These are phyloP conservation scores for Synanthedon tipuliformis DNA, from an alignment of 2,888 invertebrate genomes.

Conservation along the genomic window DNA sequence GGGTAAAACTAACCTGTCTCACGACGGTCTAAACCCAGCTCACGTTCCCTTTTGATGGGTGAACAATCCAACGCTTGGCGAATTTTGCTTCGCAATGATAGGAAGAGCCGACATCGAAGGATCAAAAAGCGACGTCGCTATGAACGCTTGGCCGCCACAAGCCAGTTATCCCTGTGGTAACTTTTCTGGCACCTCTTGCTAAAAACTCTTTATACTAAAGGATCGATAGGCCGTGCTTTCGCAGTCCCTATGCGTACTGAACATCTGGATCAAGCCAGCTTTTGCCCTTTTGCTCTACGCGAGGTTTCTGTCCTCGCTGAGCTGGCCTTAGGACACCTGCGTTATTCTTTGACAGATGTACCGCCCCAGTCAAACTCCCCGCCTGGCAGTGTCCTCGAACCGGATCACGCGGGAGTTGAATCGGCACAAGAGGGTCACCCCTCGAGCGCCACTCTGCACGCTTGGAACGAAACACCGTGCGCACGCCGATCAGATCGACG, in stretches of 20 bases:
- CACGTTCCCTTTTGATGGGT: not conserved
- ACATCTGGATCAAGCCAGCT: too few relatives aligned
- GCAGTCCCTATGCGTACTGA: too few relatives aligned
- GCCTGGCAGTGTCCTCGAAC: conserved; percentile 71
- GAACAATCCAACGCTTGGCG: not conserved
- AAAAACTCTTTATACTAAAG: conserved; percentile 66
- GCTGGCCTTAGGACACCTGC: conserved; percentile 74
- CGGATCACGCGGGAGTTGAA: conserved; percentile 55
- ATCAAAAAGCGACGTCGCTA: conserved; percentile 75
- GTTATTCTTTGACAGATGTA: conserved; percentile 76
- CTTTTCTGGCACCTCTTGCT: conserved; percentile 67
- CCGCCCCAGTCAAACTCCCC: conserved; percentile 77
- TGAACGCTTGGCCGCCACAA: conserved; percentile 53
- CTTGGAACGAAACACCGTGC: conserved; percentile 38
- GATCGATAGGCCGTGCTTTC: conserved; percentile 48
- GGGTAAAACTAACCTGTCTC: conserved; percentile 74
- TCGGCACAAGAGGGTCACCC: conserved; percentile 27
- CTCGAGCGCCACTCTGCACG: conserved; percentile 69
- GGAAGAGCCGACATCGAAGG: conserved; percentile 76
- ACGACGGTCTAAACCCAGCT: conserved; percentile 37
- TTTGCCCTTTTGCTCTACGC: conserved; percentile 64
- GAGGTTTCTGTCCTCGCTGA: conserved; percentile 78
- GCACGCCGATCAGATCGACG: conserved; percentile 4
- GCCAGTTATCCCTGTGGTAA: conserved; percentile 78
- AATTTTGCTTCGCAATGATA: not conserved